These are phyloP conservation scores for Burhinus bistriatus DNA, from an alignment of 2,113 vertebrate genomes.

Conservation along the genomic window DNA sequence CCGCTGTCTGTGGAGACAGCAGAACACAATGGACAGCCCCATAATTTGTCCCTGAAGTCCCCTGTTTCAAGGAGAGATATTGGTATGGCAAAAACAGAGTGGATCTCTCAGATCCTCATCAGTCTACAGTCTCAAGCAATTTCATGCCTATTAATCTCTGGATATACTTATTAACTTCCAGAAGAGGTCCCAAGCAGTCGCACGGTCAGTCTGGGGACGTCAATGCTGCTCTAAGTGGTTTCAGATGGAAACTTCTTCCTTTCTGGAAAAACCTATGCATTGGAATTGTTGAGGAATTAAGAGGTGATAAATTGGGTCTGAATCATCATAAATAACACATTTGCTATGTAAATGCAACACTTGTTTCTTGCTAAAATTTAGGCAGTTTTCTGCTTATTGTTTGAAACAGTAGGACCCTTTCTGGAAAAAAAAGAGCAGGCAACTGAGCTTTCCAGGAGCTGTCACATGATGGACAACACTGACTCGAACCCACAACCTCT, in stretches of 20 bases:
- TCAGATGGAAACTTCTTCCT: neutral
- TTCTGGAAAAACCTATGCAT: neutral
- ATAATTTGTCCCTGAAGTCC: neutral
- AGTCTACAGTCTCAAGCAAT: neutral
- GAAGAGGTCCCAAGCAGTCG: neutral
- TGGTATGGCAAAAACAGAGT: neutral
- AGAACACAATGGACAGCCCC: neutral
- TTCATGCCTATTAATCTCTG: neutral
- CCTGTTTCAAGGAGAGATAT: neutral
- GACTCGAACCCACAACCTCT: neutral
- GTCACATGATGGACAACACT: neutral
- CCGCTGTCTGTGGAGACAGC: neutral
- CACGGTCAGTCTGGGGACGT: neutral
- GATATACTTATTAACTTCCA: neutral
- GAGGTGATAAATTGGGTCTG: neutral
- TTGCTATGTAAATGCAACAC: neutral
- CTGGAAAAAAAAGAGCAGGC: neutral
- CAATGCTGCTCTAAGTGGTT: neutral
- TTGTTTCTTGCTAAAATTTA: neutral
- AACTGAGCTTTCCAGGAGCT: neutral
- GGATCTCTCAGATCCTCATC: neutral
- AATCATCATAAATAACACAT: neutral
- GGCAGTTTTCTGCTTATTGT: neutral
- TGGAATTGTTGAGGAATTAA: neutral
- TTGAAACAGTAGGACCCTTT: neutral